Evolutionary conservation across 2,113 vertebrate species (phyloP).

Genomic region (pig (Sus scrofa)): DNA sequence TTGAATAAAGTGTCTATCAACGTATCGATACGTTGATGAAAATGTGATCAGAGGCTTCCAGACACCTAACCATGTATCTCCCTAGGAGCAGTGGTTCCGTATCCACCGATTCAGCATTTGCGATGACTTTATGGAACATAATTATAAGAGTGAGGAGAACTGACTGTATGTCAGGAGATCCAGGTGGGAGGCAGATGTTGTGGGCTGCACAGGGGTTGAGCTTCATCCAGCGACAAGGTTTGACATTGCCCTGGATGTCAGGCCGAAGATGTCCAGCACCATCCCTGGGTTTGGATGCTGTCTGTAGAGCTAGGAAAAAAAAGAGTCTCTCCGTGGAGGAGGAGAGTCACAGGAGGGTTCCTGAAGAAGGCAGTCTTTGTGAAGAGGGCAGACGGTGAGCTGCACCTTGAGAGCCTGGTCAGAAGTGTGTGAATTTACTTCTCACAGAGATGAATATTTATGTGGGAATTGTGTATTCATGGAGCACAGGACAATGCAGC

Average conservation of each 20-base stretch:
- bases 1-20: neutral
- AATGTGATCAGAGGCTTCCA: neutral
- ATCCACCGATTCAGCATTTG: neutral
- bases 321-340: neutral
- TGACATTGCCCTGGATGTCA: too few relatives aligned
- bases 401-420: neutral
- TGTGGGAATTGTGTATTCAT: neutral
- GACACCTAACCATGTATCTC: neutral
- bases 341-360: fast-evolving
- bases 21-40: neutral
- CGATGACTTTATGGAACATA: neutral
- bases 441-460: neutral
- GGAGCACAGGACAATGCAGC: too few relatives aligned
- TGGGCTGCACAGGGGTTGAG: neutral
- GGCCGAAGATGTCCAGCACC: neutral
- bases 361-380: neutral
- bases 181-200: neutral
- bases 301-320: neutral
- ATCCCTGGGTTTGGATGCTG: neutral
- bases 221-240: neutral
- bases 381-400: neutral
- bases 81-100: neutral
- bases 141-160: neutral
- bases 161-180: neutral
- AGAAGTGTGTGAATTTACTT: neutral